Conservation (phyloP, 2,797 vertebrate species). For the Muscicapa striata region DNA sequence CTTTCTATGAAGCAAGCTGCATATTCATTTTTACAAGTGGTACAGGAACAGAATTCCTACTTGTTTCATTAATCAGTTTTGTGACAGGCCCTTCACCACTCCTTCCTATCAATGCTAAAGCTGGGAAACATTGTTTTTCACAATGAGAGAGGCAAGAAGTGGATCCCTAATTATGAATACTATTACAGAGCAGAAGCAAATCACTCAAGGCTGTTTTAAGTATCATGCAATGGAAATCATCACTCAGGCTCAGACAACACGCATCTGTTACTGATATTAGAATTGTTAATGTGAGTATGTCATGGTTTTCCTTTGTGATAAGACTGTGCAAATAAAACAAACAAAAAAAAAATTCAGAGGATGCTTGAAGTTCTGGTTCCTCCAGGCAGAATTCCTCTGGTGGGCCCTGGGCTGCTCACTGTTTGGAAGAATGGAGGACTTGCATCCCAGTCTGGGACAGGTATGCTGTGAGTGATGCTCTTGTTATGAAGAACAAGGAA, state of each 20-base stretch:
- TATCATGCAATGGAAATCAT: slow-evolving; percentile 5
- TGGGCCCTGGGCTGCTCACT: background rate
- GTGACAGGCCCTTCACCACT: background rate
- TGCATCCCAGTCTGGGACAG: background rate
- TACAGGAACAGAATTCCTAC: background rate
- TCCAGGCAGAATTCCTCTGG: background rate
- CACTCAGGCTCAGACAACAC: background rate
- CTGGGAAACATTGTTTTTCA: background rate
- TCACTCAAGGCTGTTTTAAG: slow-evolving; percentile 10
- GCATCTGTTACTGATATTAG: background rate
- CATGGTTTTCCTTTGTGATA: background rate
- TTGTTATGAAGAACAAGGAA: background rate
- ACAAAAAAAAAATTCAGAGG: background rate
- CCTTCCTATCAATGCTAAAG: background rate
- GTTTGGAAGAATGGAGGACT: background rate
- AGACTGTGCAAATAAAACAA: background rate
- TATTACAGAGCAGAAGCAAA: background rate
- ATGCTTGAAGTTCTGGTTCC: background rate
- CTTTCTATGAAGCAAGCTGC: slow-evolving; percentile 1
- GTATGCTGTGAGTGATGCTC: background rate
- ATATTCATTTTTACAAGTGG: background rate
- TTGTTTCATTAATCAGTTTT: slow-evolving; percentile 5
- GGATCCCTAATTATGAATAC: slow-evolving; percentile 21
- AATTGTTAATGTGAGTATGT: slow-evolving; percentile 8
- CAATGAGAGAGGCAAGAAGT: background rate